Percentiles rank a stretch among this genome's conserved stretches.
These are phyloP conservation scores for Labeo catla DNA, from an alignment of 2,113 vertebrate species.

Conservation along the genomic window DNA sequence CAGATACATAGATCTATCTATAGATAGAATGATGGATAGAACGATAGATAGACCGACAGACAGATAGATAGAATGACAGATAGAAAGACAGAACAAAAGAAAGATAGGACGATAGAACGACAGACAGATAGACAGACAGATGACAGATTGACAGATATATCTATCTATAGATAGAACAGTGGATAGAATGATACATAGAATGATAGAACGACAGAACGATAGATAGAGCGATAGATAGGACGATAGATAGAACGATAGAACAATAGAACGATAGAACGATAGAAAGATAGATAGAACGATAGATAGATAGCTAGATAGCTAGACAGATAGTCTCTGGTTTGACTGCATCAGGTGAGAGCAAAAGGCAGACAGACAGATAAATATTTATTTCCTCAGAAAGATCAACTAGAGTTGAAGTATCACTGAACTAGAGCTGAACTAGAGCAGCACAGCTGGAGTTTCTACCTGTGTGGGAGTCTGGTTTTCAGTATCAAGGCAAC, in stretches of 20 bases:
- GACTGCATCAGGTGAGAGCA: no score
- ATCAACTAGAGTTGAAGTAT: not conserved
- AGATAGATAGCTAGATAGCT: not conserved
- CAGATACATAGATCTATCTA: not conserved
- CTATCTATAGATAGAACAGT: not conserved
- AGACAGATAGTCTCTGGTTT: not conserved
- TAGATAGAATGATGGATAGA: not conserved
- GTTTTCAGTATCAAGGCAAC: not conserved
- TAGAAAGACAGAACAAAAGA: not conserved
- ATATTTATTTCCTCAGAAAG: not conserved
- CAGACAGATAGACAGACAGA: not conserved
- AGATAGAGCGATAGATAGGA: not conserved
- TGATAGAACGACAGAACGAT: not conserved
- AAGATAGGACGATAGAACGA: not conserved
- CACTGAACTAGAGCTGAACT: not conserved
- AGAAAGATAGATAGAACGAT: not conserved
- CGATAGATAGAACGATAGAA: not conserved
- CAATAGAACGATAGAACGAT: accelerated
- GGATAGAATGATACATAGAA: not conserved
- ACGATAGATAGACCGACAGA: not conserved
- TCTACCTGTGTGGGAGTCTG: not conserved
- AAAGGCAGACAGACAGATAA: no score
- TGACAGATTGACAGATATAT: no score
- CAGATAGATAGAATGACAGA: not conserved
- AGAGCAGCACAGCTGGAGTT: not conserved